phyloP scores from a whole-genome alignment of 2,888 invertebrate species.

The Cepaea hortensis region DNA sequence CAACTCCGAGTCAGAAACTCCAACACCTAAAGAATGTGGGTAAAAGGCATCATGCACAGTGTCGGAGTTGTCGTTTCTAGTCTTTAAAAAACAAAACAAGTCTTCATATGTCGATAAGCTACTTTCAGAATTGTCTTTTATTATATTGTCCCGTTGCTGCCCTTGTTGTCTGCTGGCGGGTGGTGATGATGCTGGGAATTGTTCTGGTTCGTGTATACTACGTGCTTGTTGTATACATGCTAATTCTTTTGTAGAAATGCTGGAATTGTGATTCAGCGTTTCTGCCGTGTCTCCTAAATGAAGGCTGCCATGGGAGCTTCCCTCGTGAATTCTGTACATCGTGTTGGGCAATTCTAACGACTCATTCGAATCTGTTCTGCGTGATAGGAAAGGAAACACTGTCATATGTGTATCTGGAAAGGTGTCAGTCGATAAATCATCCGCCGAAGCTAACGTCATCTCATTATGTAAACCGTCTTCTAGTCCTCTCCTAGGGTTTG shows the following conservation, averaged over 20 bases:
- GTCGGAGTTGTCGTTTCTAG: background rate
- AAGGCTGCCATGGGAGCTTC: conserved; percentile 31
- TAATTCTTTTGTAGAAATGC: background rate
- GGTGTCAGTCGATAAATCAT: background rate
- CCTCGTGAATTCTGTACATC: conserved; percentile 5
- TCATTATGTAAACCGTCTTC: background rate
- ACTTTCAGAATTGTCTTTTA: background rate
- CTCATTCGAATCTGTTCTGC: conserved; percentile 3
- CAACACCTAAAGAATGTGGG: background rate
- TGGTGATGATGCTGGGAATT: background rate
- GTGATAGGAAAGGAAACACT: background rate
- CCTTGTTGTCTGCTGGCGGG: background rate
- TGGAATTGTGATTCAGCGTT: background rate
- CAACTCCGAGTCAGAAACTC: background rate
- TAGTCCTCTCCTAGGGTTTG: background rate
- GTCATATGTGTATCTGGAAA: too few relatives aligned
- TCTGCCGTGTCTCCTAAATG: conserved; percentile 20
- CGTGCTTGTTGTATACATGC: background rate
- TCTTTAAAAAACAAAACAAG: too few relatives aligned
- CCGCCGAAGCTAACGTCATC: background rate
- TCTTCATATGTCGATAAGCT: background rate
- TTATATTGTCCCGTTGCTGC: background rate
- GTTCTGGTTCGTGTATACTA: background rate
- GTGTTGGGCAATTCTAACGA: conserved; percentile 29
- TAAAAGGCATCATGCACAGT: background rate